Base-by-base conservation (phyloP, 2,888 invertebrate genomes). In the Oxytorus armatus region DNA sequence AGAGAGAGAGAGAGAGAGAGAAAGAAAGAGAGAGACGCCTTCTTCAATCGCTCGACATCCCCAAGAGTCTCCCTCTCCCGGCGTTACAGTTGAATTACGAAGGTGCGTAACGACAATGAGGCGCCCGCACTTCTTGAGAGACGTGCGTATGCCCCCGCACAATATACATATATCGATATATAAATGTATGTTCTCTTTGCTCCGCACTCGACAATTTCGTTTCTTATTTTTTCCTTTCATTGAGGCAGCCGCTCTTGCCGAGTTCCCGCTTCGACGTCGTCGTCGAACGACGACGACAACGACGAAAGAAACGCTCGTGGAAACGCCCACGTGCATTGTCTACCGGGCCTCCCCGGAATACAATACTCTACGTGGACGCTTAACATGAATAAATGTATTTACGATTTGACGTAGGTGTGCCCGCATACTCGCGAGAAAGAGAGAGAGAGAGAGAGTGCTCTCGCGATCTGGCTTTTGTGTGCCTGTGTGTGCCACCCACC, bases 351-450 rank as follows among this genome's bases (percentile, higher is more conserved):
- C 72, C 77, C 77, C 87, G 84, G 89, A 90, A 90, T 90, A 91
- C 91, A 91, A 91, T 91, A 89, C 90, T 89, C 87, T 25, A 85
- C 85, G 87, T 87, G 78, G 72, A 81, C 77, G 68, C 87, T 88
- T 53, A 87, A 88, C 88, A 90, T 91, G 90, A 91, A 91, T 91
- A 91, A 90, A 91, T 90, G 90, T 89, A 90, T 91, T 90, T 88
- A 86, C 87, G 87, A 89, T 89, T 88, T 87, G 75, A 81, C 78
- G 84, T 84, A 80, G 84, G 82, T 80, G 79, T 82, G 81, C 75
- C 84, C 72, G 80, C 80, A 80, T 78, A 77, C 69, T 83, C 86
- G 84, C 23, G 47, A 53, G 16, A 44, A 47, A 39, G 49, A 39
- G 69, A 57, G 21, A 18, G 59, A 42, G 59, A 51, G 36, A 47